Conservation (phyloP, 2,888 invertebrate species). For the Perizoma flavofasciatum region DNA sequence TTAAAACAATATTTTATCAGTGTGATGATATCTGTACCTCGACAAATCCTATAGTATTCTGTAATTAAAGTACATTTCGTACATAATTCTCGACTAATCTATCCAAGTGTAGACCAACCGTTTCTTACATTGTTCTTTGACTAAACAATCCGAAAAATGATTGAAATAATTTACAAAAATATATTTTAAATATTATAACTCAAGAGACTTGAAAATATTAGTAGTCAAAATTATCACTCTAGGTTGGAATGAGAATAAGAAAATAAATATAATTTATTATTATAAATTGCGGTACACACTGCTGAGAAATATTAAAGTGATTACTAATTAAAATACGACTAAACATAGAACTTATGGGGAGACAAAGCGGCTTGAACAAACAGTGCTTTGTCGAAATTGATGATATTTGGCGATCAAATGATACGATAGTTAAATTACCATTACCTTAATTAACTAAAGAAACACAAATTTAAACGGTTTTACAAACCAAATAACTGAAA, state of each 20-base stretch:
- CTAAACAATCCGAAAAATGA: constrained; percentile 59
- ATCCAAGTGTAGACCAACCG: constrained; percentile 60
- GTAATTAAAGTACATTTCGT: constrained; percentile 9
- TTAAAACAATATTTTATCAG: constrained; percentile 7
- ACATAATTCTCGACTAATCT: constrained; percentile 34
- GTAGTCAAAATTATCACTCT: constrained; percentile 64
- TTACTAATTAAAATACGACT: constrained; percentile 31
- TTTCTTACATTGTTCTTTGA: constrained; percentile 49
- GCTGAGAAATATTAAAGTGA: constrained; percentile 33
- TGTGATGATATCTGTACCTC: constrained; percentile 11
- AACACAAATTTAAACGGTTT: constrained; percentile 58
- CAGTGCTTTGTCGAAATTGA: constrained; percentile 37
- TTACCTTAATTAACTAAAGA: constrained; percentile 58
- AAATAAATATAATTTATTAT: constrained; percentile 59
- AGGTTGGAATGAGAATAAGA: constrained; percentile 74
- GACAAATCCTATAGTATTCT: constrained; percentile 10
- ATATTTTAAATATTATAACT: constrained; percentile 71
- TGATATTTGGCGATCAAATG: constrained; percentile 46
- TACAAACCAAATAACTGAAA: constrained; percentile 53
- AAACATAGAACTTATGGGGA: constrained; percentile 34
- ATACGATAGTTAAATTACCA: constrained; percentile 60
- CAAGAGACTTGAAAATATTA: constrained; percentile 59
- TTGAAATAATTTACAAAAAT: constrained; percentile 77
- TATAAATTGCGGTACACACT: constrained; percentile 41
- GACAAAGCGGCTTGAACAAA: constrained; percentile 42